Base-by-base conservation (phyloP, 2,797 vertebrate genomes). In the Manis crassicaudata region DNA sequence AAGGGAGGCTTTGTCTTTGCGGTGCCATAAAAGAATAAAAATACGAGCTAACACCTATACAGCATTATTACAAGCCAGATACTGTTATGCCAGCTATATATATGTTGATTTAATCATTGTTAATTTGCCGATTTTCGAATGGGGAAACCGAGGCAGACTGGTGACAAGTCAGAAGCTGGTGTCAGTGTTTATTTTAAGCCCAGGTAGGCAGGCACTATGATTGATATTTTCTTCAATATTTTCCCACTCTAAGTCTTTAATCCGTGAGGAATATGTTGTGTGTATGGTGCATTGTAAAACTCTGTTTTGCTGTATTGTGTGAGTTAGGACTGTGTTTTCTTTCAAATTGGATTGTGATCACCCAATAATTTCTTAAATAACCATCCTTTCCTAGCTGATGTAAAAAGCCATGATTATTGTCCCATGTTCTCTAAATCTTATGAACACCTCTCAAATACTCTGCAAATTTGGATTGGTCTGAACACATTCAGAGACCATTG, bases 371-470 rank as follows among this genome's bases (percentile, higher is more conserved):
- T 62, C 77, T 92, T 65, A 70, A 52, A 2, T 23, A 56, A 17
- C 43, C 17, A 8, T 21, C 54, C 37, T 62, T 70, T 54, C 37
- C n/a, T 32, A 29, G 27, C 50, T 13, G 40, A 50, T 13, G 40
- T 32, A 62, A 67, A 60, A 81, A 79, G 68, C 88, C 25, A 0
- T 17, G 16, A 40, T 35, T 27, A 14, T 23, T 3, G 1, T 20
- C 5, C 35, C 20, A 3, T 0, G 0, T 50, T 16, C 63, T 93
- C 43, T 27, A 5, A 21, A 13, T 13, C 37, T 21, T 43, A 5
- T 4, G 37, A 43, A 23, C 2, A 0, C 13, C 40, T 72, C 17
- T 6, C 0, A 1, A 23, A 2, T 5, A 6, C 63, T 9, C 2
- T 1, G 6, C 52, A 5, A 29, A 21, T 70, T 58, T 46, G 35